These are phyloP conservation scores for Adelphocoris suturalis DNA, from an alignment of 2,888 invertebrate genomes.

Conservation along the genomic window DNA sequence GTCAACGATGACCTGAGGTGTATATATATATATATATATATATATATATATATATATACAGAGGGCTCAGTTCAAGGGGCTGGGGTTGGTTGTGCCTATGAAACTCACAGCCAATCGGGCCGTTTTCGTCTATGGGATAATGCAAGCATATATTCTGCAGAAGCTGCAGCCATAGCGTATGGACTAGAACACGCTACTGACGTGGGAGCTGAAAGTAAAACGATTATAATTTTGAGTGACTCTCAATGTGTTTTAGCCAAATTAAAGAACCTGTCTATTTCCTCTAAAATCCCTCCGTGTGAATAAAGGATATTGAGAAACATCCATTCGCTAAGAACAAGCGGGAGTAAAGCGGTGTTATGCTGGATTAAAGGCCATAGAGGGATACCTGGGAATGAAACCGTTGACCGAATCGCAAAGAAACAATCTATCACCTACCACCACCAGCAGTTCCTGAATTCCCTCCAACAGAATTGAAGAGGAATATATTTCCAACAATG, in stretches of 20 bases:
- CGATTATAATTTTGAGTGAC: not conserved
- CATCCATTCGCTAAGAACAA: not conserved
- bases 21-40: not conserved
- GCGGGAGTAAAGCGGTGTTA: no score
- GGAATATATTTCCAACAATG: not conserved
- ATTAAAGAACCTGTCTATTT: not conserved
- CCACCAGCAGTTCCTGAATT: not conserved
- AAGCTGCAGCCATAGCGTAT: slow-evolving; percentile 18
- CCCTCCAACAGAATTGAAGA: not conserved
- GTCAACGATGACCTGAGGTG: not conserved
- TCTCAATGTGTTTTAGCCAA: not conserved
- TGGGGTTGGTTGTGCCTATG: not conserved
- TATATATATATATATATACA: not conserved
- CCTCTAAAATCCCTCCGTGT: not conserved
- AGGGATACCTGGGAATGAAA: not conserved
- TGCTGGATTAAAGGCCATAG: not conserved
- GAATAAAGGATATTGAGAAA: not conserved
- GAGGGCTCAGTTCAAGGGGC: no score
- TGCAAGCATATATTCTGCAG: no score
- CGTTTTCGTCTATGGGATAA: no score
- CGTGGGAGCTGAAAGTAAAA: not conserved
- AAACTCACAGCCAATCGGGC: not conserved
- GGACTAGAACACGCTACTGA: not conserved
- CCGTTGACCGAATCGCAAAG: not conserved
- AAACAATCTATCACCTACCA: not conserved